Base-by-base conservation (phyloP, 1,140 invertebrate species). In the Phenacoccus solenopsis region DNA sequence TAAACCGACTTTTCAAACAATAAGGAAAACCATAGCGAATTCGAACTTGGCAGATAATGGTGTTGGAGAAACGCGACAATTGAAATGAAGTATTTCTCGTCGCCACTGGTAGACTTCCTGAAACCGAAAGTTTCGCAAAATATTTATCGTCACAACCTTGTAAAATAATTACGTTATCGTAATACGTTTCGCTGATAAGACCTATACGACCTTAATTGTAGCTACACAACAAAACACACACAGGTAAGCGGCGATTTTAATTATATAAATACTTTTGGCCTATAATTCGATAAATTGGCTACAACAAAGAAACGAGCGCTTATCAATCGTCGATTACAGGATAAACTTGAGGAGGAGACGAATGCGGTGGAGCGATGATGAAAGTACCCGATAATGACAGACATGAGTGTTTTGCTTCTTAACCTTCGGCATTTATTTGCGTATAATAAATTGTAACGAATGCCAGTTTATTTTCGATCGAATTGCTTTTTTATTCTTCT, bases 201-300 rank as follows among this genome's bases (percentile, higher is more conserved):
- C 38, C 38, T 16, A 49, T 49, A 4, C 38, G 38, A 49, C 38
- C 38, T 49, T 49, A 49, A 49, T 49, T 49, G 38, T 49, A 49
- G 12, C 13, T 32, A n/a, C 5, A 32, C 38, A 49, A 49, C 38
- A 9, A 49, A 49, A 49, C 38, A 49, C n/a, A n/a, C 38, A 16
- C 38, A 49, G 38, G 38, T 49, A 49, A 49, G 5, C 5, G n/a
- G n/a, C n/a, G 20, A 49, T 49, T 49, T 49, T 49, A 49, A 49
- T 49, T 49, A 49, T 49, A 49, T 49, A 49, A 49, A 49, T 16
- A 49, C 13, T 49, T 49, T 49, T 49, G 38, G 38, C 38, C 38
- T 49, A 49, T 49, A 49, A 49, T 49, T 49, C 38, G 38, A 49
- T 49, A 49, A 49, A 49, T 49, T 49, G 38, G 38, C 38, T n/a